A percentile compares a stretch with the other conserved stretches of the same genome.
phyloP scores from a whole-genome alignment of 2,888 invertebrate species.

The Acrocera orbiculus region DNA sequence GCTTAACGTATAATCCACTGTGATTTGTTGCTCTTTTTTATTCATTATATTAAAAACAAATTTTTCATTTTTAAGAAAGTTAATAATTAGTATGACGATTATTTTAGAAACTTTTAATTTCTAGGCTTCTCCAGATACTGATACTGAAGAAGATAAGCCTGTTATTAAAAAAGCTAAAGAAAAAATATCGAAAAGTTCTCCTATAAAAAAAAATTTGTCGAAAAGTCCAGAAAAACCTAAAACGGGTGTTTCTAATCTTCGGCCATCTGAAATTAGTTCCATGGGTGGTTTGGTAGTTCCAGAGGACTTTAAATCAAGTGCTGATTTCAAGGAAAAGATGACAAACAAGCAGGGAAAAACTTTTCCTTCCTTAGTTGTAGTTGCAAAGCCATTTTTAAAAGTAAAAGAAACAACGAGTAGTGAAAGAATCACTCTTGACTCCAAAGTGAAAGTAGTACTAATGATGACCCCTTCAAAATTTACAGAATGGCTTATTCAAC shows the following conservation, averaged over 20 bases:
- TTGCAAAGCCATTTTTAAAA: conserved; percentile 61
- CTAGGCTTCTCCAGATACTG: too few relatives aligned
- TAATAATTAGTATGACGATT: too few relatives aligned
- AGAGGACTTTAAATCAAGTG: conserved; percentile 34
- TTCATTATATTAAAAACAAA: too few relatives aligned
- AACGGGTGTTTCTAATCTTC: conserved; percentile 31
- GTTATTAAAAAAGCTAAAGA: too few relatives aligned
- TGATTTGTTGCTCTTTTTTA: too few relatives aligned
- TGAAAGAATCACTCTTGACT: conserved; percentile 48
- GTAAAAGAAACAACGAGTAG: conserved; percentile 43
- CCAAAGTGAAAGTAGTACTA: conserved; percentile 64
- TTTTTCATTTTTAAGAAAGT: too few relatives aligned
- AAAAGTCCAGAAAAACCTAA: conserved; percentile 22
- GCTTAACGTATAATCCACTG: too few relatives aligned
- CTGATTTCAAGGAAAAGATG: conserved; percentile 49
- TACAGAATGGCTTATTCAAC: conserved; percentile 79
- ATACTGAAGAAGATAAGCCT: too few relatives aligned
- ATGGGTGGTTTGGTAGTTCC: conserved; percentile 54
- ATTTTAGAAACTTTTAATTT: too few relatives aligned
- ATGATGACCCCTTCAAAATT: conserved; percentile 70
- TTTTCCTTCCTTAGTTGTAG: conserved; percentile 69
- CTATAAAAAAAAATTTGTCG: conserved; percentile 1
- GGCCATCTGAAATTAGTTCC: conserved; percentile 54
- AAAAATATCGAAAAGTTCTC: neutral
- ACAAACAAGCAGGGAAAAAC: conserved; percentile 62